These are phyloP conservation scores for Puffinus mauretanicus DNA, from an alignment of 2,113 vertebrate species.

Conservation along the genomic window DNA sequence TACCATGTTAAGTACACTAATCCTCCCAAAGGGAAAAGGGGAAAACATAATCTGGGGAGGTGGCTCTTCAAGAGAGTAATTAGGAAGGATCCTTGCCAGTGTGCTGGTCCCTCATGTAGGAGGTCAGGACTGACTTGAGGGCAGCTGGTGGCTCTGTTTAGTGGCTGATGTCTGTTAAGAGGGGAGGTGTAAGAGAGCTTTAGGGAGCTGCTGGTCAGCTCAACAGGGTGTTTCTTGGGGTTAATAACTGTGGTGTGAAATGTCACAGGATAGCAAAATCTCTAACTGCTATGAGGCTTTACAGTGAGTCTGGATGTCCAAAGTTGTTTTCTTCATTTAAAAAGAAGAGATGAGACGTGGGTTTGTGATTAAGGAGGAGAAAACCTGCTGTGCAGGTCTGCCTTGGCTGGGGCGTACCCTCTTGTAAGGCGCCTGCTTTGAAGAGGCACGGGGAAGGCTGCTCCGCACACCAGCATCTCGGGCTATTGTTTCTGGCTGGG, in stretches of 20 bases:
- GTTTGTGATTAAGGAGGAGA: neutral
- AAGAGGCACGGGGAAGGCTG: neutral
- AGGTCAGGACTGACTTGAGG: neutral
- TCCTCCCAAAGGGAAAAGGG: neutral
- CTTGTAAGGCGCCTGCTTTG: neutral
- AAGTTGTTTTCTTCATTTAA: neutral
- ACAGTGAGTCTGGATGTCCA: neutral
- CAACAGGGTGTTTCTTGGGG: neutral
- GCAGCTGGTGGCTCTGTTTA: neutral
- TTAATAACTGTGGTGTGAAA: neutral
- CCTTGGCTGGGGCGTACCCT: neutral
- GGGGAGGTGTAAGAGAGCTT: neutral
- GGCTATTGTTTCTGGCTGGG: neutral
- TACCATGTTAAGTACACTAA: neutral
- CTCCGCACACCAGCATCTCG: rapidly evolving
- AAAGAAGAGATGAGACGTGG: neutral
- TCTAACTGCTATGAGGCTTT: neutral
- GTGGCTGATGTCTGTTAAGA: neutral
- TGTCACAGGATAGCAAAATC: neutral
- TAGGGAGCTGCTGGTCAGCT: neutral
- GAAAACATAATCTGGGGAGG: neutral
- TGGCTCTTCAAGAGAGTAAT: neutral
- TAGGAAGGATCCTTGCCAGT: neutral
- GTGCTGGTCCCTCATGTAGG: neutral
- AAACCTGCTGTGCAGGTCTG: neutral